Conservation (phyloP, 1,140 invertebrate genomes). For the Drosophila jambulina region DNA sequence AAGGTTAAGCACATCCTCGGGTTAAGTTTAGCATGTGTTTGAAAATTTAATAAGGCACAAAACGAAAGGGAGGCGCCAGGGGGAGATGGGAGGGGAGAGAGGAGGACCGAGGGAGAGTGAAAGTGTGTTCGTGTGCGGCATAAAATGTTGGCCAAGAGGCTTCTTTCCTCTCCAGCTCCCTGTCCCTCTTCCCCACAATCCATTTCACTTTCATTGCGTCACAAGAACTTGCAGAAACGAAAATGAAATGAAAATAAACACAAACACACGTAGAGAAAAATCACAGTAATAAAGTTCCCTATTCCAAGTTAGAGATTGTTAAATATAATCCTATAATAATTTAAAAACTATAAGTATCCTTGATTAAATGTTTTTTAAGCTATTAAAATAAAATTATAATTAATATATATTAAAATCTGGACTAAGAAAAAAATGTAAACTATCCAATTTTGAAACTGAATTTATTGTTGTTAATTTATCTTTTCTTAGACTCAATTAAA, state of each 20-base stretch:
- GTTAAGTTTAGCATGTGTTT: constrained; percentile 83
- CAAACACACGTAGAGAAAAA: constrained; percentile 1
- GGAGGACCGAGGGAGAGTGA: constrained; percentile 18
- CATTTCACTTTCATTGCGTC: constrained; percentile 60
- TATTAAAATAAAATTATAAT: too few relatives aligned
- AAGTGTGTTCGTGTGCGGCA: constrained; percentile 54
- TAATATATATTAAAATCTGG: not conserved
- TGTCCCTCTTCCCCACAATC: not conserved
- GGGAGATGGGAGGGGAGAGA: not conserved
- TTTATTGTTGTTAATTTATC: too few relatives aligned
- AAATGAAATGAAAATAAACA: constrained; percentile 30
- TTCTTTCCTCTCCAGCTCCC: constrained; percentile 5
- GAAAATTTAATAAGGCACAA: constrained; percentile 79
- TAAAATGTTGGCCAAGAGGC: constrained; percentile 57
- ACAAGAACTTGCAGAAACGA: constrained; percentile 42
- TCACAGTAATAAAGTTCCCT: too few relatives aligned
- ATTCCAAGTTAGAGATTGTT: not conserved
- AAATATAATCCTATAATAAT: too few relatives aligned
- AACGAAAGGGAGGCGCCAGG: constrained; percentile 7
- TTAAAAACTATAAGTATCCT: too few relatives aligned
- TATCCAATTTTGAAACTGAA: not conserved
- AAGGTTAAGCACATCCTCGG: constrained; percentile 80
- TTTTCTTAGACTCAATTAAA: too few relatives aligned
- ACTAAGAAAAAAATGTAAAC: too few relatives aligned
- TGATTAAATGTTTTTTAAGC: not conserved